Base-by-base conservation (phyloP, 2,113 vertebrate genomes). In the Origma solitaria region DNA sequence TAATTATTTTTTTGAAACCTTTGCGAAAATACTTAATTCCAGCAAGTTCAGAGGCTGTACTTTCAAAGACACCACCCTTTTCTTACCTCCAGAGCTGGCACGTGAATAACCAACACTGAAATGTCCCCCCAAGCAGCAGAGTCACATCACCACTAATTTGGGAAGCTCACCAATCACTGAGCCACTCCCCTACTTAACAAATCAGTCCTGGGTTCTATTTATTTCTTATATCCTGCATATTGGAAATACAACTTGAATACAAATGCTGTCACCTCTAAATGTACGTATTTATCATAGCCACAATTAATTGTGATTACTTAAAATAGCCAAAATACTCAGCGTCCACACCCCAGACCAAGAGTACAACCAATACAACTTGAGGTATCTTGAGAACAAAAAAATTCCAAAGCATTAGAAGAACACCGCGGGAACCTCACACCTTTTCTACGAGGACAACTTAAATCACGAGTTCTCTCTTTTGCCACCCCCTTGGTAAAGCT, bases 221-320 rank as follows among this genome's bases (percentile, higher is more conserved):
- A 6, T 20, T 71, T n/a, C 68, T 82, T 69, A 13, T 53, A 33
- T 13, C 70, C 58, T 54, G 3, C 1, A 0, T 12, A 17, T 30
- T 5, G 42, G 14, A 75, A 13, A 3, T 3, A 4, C 2, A 5
- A 37, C 37, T 62, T 14, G 21, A 73, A 54, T 14, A 60, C 0
- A 5, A 68, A 40, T 1, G 1, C 15, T 45, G 35, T 22, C 22
- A 49, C 4, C 22, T 30, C 9, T 11, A 23, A 35, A 28, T 1
- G 2, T 7, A 21, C 0, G 4, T 1, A 7, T 1, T 2, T 0
- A 25, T 13, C 5, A 33, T 0, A 35, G 11, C 5, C 2, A 1
- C 16, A 20, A 28, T 58, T 78, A 13, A 44, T 71, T 70, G n/a
- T 45, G 1, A 45, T 61, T 49, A 82, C 18, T 61, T 31, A 23